Evolutionary conservation across 2,888 invertebrate species (phyloP).

Genomic region (Amblyjoppa fuscipennis): DNA sequence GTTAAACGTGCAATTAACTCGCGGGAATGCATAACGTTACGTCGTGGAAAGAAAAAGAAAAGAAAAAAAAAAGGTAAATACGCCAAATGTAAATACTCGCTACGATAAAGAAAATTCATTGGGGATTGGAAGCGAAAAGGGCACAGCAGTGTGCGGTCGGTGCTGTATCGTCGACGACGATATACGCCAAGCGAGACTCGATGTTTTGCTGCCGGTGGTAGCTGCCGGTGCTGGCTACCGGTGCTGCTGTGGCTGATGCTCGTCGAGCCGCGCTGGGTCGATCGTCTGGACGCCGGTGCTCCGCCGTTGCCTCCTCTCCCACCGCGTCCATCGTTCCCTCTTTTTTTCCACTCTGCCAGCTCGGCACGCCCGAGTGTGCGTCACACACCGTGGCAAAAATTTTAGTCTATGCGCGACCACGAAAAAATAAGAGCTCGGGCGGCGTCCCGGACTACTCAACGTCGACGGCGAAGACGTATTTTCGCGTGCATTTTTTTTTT

Average conservation of each 20-base stretch:
- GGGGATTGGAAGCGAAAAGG: neutral
- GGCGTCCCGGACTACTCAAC: conserved; percentile 6
- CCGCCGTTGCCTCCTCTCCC: conserved; percentile 58
- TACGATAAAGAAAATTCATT: neutral
- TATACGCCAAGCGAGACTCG: conserved; percentile 21
- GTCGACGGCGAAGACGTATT: neutral
- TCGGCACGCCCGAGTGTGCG: conserved; percentile 44
- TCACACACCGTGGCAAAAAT: conserved; percentile 53
- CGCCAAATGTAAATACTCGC: neutral
- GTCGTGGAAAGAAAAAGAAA: too few species aligned
- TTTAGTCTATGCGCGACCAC: conserved; percentile 9
- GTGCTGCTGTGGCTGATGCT: conserved; percentile 53
- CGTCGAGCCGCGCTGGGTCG: conserved; percentile 63
- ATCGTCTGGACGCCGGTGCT: conserved; percentile 66
- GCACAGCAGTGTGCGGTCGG: neutral
- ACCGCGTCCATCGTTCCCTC: conserved; percentile 40
- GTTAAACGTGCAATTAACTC: too few species aligned
- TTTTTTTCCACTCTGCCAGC: conserved; percentile 31
- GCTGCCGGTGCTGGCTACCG: conserved; percentile 25
- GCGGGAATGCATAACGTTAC: too few species aligned
- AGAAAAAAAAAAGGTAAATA: too few species aligned
- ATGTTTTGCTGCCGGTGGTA: conserved; percentile 34
- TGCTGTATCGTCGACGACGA: conserved; percentile 39
- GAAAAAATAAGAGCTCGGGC: neutral
- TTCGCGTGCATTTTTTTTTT: neutral